Evolutionary conservation across 2,888 invertebrate genomes (phyloP).

Genomic region (Temnothorax unifasciatus): DNA sequence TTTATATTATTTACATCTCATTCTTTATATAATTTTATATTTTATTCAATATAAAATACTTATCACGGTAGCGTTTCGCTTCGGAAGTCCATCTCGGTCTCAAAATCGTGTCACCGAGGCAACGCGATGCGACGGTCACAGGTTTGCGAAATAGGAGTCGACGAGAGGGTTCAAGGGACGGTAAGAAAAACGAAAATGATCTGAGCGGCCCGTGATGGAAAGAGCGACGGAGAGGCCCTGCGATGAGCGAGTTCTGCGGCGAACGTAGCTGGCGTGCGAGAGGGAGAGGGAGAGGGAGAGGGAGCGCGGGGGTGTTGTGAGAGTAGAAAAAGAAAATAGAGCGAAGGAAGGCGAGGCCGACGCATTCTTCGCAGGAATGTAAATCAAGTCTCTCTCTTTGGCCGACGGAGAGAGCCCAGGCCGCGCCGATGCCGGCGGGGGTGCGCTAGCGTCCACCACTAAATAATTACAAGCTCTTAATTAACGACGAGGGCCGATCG

Average conservation of each 20-base stretch:
- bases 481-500: slow-evolving; percentile 85
- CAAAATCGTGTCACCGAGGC: slow-evolving; percentile 38
- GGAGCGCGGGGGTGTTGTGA: slow-evolving; percentile 37
- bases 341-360: slow-evolving; percentile 69
- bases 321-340: slow-evolving; percentile 70
- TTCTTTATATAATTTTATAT: not conserved
- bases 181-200: slow-evolving; percentile 54
- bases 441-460: slow-evolving; percentile 85
- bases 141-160: slow-evolving; percentile 47
- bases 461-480: slow-evolving; percentile 86
- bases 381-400: slow-evolving; percentile 43
- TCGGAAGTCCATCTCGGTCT: not conserved
- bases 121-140: slow-evolving; percentile 7
- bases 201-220: slow-evolving; percentile 36
- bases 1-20: not conserved
- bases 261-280: slow-evolving; percentile 2
- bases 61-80: not conserved
- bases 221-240: slow-evolving; percentile 35
- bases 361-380: slow-evolving; percentile 68
- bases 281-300: slow-evolving; percentile 56
- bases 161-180: slow-evolving; percentile 42
- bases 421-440: slow-evolving; percentile 84
- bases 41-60: not conserved
- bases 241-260: slow-evolving; percentile 17
- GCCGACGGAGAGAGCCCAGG: slow-evolving; percentile 68